Conservation (phyloP, 2,797 vertebrate species). For the Sylvia borin region DNA sequence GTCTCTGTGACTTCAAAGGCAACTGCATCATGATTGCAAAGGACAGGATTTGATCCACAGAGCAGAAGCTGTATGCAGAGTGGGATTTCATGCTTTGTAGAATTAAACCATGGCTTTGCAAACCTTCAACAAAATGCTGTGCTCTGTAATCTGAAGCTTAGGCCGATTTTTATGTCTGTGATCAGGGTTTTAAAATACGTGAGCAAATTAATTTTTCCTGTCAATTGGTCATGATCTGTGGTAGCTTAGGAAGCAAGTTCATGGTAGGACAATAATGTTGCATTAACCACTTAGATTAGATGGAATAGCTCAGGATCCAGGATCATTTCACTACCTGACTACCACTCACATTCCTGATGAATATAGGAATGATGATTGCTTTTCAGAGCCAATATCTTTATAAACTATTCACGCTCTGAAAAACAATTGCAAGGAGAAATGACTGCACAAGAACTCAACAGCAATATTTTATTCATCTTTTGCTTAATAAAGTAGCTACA, state of each 20-base stretch:
- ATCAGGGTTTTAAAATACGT: not conserved
- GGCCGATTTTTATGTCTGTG: not conserved
- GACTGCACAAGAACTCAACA: not conserved
- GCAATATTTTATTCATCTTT: not conserved
- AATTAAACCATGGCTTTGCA: not conserved
- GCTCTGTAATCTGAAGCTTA: not conserved
- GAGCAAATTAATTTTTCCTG: not conserved
- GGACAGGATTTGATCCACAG: not conserved
- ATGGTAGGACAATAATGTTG: not conserved
- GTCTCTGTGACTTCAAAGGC: not conserved
- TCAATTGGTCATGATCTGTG: not conserved
- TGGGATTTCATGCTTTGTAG: not conserved
- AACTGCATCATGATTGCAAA: not conserved
- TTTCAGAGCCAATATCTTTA: not conserved
- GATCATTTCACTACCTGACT: not conserved
- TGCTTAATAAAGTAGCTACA: not conserved
- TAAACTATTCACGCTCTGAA: not conserved
- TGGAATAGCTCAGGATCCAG: not conserved
- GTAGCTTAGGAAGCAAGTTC: not conserved
- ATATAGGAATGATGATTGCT: not conserved
- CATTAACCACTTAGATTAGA: not conserved
- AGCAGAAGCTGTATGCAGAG: not conserved
- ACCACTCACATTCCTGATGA: not conserved
- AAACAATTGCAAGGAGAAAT: not conserved
- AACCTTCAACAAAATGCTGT: not conserved